These are phyloP conservation scores for Elanus axillaris DNA, from an alignment of 2,113 vertebrate genomes.

Conservation along the genomic window DNA sequence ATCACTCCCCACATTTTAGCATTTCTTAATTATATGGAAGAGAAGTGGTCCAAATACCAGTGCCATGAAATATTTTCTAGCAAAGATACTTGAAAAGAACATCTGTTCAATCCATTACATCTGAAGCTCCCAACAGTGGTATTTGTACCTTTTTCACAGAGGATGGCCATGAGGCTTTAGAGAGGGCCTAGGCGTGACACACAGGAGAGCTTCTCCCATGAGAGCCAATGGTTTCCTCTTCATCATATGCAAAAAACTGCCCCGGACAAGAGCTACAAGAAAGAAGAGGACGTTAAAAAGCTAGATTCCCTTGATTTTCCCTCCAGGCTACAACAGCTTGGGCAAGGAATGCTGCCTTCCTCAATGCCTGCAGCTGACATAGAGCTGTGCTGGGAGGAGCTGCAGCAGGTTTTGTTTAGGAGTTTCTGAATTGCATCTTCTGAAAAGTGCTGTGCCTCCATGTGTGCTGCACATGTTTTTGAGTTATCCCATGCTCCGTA, in stretches of 20 bases:
- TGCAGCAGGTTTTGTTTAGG: not conserved
- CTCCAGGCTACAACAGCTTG: not conserved
- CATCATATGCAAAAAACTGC: not conserved
- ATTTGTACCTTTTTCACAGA: not conserved
- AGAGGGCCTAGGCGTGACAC: not conserved
- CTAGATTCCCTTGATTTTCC: not conserved
- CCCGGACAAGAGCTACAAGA: not conserved
- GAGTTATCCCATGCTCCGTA: not conserved
- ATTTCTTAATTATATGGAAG: not conserved
- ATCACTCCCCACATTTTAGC: not conserved
- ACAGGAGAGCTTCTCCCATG: not conserved
- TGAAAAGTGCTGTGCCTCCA: not conserved
- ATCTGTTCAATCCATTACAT: not conserved
- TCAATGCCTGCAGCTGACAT: not conserved
- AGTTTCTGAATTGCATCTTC: not conserved
- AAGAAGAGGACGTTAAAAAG: not conserved
- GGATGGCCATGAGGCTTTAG: not conserved
- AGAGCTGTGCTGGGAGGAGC: not conserved
- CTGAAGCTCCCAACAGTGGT: not conserved
- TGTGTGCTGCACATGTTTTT: fast-evolving
- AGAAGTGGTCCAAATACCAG: not conserved
- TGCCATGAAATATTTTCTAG: not conserved
- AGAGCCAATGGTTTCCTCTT: not conserved
- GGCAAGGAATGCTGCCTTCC: not conserved
- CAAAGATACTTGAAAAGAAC: not conserved